A percentile compares a stretch with the other conserved stretches of the same genome.
These are phyloP conservation scores for Rhingia campestris DNA, from an alignment of 2,888 invertebrate species.

Conservation along the genomic window DNA sequence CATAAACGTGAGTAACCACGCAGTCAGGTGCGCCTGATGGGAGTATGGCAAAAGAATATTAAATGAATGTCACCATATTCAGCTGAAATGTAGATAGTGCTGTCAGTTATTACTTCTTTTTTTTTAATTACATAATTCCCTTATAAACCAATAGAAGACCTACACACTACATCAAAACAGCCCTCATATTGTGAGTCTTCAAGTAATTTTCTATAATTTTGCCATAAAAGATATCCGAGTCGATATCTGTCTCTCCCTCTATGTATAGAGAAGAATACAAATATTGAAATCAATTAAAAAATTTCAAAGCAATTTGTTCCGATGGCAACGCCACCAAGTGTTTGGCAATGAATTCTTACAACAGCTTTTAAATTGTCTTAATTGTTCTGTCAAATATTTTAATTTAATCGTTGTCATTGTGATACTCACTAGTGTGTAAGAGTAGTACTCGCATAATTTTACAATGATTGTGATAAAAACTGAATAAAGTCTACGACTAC, in stretches of 20 bases:
- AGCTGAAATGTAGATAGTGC: conserved; percentile 4
- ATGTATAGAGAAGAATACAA: not conserved
- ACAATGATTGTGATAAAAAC: not conserved
- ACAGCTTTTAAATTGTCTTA: conserved; percentile 29
- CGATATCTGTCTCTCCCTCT: not conserved
- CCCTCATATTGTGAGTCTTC: conserved; percentile 30
- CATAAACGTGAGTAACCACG: conserved; percentile 49
- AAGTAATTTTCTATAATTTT: conserved; percentile 48
- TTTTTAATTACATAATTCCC: conserved; percentile 57
- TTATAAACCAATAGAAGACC: conserved; percentile 16
- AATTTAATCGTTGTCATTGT: conserved; percentile 11
- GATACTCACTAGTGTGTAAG: not conserved
- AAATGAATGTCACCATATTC: conserved; percentile 55
- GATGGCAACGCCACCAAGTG: not conserved
- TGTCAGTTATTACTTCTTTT: conserved; percentile 20
- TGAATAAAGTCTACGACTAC: not conserved
- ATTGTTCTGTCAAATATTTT: conserved; percentile 42
- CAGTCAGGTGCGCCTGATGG: conserved; percentile 25
- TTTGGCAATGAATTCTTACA: conserved; percentile 11
- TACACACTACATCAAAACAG: conserved; percentile 7
- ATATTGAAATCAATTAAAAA: conserved; percentile 29
- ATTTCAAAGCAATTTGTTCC: conserved; percentile 36
- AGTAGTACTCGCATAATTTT: not conserved
- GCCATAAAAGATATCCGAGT: conserved; percentile 26
- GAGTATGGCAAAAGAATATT: conserved; percentile 51